These are phyloP conservation scores for Cephalopholis sonnerati DNA, from an alignment of 2,113 vertebrate genomes.

Conservation along the genomic window DNA sequence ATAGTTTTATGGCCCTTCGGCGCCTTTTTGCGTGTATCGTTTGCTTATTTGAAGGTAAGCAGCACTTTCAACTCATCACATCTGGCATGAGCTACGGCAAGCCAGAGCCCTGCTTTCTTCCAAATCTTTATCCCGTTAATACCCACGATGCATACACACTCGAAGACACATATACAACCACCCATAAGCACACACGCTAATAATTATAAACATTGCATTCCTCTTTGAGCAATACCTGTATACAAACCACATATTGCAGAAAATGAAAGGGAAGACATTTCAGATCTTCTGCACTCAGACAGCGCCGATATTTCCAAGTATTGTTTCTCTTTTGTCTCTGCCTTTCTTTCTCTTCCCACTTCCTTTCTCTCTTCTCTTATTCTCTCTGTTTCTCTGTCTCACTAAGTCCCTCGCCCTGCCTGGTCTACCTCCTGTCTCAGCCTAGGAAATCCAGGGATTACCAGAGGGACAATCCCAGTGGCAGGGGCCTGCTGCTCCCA, in stretches of 20 bases:
- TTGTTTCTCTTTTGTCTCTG: constrained; percentile 45
- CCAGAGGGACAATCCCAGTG: constrained; percentile 75
- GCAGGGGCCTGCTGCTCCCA: constrained; percentile 73
- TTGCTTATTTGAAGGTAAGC: constrained; percentile 66
- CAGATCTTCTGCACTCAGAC: constrained; percentile 5
- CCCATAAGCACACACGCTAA: constrained; percentile 40
- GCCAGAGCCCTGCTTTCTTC: constrained; percentile 28
- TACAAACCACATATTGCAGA: constrained; percentile 45
- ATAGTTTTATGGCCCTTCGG: constrained; percentile 62
- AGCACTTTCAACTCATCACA: constrained; percentile 65
- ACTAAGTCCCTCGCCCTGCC: constrained; percentile 61
- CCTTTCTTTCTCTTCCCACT: constrained; percentile 39
- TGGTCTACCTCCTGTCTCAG: constrained; percentile 75
- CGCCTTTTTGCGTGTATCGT: constrained; percentile 49
- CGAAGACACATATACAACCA: constrained; percentile 31
- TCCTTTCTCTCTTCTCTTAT: constrained; percentile 42
- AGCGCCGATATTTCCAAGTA: constrained; percentile 23
- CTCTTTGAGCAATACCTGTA: constrained; percentile 32
- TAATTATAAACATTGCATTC: constrained; percentile 37
- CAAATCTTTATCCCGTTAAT: constrained; percentile 57
- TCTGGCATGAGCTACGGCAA: constrained; percentile 58
- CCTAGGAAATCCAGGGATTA: constrained; percentile 83
- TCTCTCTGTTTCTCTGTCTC: constrained; percentile 37
- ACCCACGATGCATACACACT: constrained; percentile 28
- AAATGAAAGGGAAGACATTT: constrained; percentile 21